Percentiles rank a stretch among this genome's conserved stretches.
These are phyloP conservation scores for Mus musculus DNA, from an alignment of 2,113 vertebrate genomes.

Conservation along the genomic window GRCm39 chr6:15416501-15417000, in stretches of 20 bases:
- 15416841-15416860: conserved; percentile 82
- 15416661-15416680: conserved; percentile 99
- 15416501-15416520: conserved; percentile 92
- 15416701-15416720: conserved; percentile 92
- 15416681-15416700: conserved; percentile 96
- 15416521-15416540: conserved; percentile 92
- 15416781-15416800: conserved; percentile 90
- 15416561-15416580: conserved; percentile 97
- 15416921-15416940: not conserved
- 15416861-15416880: conserved; percentile 71
- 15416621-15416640: conserved; percentile 96
- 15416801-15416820: conserved; percentile 91
- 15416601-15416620: conserved; percentile 99
- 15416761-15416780: conserved; percentile 88
- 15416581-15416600: conserved; percentile 94
- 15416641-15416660: conserved; percentile 98
- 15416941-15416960: conserved; percentile 46
- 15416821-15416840: conserved; percentile 84
- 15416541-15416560: conserved; percentile 96
- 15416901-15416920: conserved; percentile 43
- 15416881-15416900: conserved; percentile 61
- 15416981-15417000: conserved; percentile 70
- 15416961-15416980: conserved; percentile 50
- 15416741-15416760: conserved; percentile 95
- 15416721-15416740: conserved; percentile 96